These are phyloP conservation scores for Pagrus major DNA, from an alignment of 2,113 vertebrate genomes.

Conservation along the genomic window DNA sequence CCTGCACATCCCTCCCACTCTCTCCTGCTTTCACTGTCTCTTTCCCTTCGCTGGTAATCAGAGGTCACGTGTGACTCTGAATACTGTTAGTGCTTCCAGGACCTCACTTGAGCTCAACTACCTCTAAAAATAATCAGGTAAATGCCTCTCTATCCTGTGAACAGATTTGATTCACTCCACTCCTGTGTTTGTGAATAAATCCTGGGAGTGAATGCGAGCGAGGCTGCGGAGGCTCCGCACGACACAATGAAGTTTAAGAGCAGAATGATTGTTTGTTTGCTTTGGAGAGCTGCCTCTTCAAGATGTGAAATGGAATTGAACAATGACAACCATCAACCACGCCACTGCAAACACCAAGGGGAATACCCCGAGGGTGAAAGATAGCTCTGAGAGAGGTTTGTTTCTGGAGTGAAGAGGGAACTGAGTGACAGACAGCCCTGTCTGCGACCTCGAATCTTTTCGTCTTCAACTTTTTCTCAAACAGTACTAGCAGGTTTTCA, in stretches of 20 bases:
- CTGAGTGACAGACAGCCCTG: constrained; percentile 30
- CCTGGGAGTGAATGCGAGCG: background rate
- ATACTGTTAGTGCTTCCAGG: constrained; percentile 12
- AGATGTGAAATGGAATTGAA: constrained; percentile 69
- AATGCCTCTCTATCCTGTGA: background rate
- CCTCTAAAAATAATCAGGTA: constrained; percentile 21
- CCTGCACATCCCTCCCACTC: constrained; percentile 47
- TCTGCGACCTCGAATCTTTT: constrained; percentile 20
- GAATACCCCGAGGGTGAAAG: constrained; percentile 46
- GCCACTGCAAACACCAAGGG: constrained; percentile 40
- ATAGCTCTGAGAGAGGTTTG: constrained; percentile 47
- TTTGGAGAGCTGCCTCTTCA: constrained; percentile 38
- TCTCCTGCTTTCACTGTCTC: constrained; percentile 20
- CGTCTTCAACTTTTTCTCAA: constrained; percentile 15
- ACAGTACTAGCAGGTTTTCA: constrained; percentile 1
- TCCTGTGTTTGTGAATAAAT: constrained; percentile 45
- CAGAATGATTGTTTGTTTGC: constrained; percentile 61
- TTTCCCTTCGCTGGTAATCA: constrained; percentile 53
- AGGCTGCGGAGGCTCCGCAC: constrained; percentile 2
- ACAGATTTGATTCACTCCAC: constrained; percentile 14
- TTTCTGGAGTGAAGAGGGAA: constrained; percentile 23
- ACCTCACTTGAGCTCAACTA: constrained; percentile 24
- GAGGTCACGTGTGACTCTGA: constrained; percentile 51
- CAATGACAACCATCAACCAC: constrained; percentile 59
- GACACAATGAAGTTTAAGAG: constrained; percentile 25